Base-by-base conservation (phyloP, 2,888 invertebrate species). In the Neria commutata region DNA sequence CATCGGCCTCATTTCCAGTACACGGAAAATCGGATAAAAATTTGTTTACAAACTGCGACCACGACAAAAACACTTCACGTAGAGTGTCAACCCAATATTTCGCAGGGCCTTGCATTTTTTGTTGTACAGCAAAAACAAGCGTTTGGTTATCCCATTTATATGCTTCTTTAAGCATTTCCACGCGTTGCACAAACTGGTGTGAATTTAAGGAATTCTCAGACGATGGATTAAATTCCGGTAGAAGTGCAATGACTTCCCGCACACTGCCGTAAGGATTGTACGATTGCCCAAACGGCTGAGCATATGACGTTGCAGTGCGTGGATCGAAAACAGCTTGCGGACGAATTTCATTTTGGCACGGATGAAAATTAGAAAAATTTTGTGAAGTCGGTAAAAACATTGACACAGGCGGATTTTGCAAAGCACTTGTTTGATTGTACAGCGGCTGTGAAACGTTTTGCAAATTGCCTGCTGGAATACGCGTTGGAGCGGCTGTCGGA, bases 61-160 rank as follows among this genome's bases (percentile, higher is more conserved):
- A 58, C 14, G 54, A 11, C 17, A 3, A 19, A 14, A 42, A 19
- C 4, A 42, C 17, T n/a, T n/a, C n/a, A n/a, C n/a, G n/a, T n/a
- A n/a, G 40, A 2, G 59, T 52, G 49, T 62, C 59, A 1, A 56
- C 49, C 59, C 61, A 62, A 26, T 42, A 50, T 45, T 62, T 59
- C 2, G 59, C 50, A 21, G 54, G 42, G 21, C 54, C 62, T 24
- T 33, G 29, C 33, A 37, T 23, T 23, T 54, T 47, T 21, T 50
- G 52, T 19, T 60, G 56, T n/a, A 56, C 56, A 8, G 53, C 56
- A 19, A 48, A 60, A 26, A 60, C 5, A 2, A 56, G 29, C 1
- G 34, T 25, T 17, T 52, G 48, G 21, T 59, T 46, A 33, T 34
- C 47, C 59, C 55, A 58, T 24, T 23, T 37, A 23, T 59, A 59